A percentile compares a stretch with the other conserved stretches of the same genome.
Evolutionary conservation across 92 coral and sea anemone genomes (phyloP).

Genomic region (Actinostola sp.): DNA sequence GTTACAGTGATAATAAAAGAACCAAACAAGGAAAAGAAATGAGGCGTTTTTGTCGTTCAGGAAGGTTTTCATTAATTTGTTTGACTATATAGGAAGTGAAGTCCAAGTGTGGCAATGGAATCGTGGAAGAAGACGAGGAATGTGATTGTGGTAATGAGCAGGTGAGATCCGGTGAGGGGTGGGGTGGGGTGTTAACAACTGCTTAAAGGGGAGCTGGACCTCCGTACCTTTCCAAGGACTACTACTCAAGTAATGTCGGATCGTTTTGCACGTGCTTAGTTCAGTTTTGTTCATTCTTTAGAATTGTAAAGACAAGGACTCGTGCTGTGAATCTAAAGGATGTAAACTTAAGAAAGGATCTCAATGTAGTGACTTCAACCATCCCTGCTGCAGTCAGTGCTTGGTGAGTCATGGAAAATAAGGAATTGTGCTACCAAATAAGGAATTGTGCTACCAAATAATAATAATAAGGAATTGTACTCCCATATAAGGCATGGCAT

Average conservation of each 20-base stretch:
- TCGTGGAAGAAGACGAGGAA: conserved; percentile 42
- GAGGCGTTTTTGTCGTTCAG: neutral
- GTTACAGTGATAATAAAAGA: no score
- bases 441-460: no score
- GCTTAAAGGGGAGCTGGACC: no score
- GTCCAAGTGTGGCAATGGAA: conserved; percentile 47
- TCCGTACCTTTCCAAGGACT: no score
- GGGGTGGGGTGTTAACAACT: no score
- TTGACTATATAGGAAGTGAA: conserved; percentile 5
- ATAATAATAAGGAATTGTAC: no score
- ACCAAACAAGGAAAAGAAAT: neutral
- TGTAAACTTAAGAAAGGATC: conserved; percentile 39
- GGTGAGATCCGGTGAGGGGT: no score
- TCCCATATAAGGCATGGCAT: no score
- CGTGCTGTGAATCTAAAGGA: conserved; percentile 37
- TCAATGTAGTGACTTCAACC: conserved; percentile 56
- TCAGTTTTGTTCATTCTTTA: neutral
- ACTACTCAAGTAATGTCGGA: no score
- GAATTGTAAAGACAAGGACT: conserved; percentile 43
- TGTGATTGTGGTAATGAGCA: conserved; percentile 49
- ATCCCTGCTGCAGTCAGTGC: conserved; percentile 38
- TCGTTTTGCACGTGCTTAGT: no score
- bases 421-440: no score
- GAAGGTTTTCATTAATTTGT: neutral
- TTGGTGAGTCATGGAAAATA: conserved; percentile 22